Conservation (phyloP, 2,888 invertebrate species). For the Ennomos quercinarius region DNA sequence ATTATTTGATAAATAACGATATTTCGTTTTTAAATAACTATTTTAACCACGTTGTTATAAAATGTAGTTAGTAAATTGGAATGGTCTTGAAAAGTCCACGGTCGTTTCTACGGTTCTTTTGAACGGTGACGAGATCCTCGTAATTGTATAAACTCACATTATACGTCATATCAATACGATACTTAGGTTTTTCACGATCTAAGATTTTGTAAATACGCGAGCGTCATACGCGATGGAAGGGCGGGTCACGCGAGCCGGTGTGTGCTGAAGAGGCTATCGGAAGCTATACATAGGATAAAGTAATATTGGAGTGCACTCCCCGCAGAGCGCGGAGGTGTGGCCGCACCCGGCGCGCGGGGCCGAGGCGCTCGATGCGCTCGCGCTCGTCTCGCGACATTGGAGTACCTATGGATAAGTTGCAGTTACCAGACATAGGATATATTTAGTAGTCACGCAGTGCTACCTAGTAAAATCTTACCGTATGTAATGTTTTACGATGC, state of each 20-base stretch:
- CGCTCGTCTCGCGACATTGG: constrained; percentile 50
- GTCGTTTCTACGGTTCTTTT: constrained; percentile 82
- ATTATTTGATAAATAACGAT: constrained; percentile 79
- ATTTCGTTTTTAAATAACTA: constrained; percentile 81
- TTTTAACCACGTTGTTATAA: constrained; percentile 83
- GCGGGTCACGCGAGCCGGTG: constrained; percentile 12
- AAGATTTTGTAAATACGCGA: constrained; percentile 54
- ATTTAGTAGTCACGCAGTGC: constrained; percentile 70
- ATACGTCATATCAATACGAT: constrained; percentile 76
- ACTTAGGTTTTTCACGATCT: constrained; percentile 57
- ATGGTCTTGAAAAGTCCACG: constrained; percentile 80
- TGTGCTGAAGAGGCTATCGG: constrained; percentile 36
- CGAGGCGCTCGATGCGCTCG: constrained; percentile 7
- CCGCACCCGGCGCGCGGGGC: constrained; percentile 27
- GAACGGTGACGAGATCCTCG: constrained; percentile 72
- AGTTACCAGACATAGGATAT: constrained; percentile 82
- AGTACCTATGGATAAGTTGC: constrained; percentile 75
- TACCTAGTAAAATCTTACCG: constrained; percentile 70
- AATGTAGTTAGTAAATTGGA: constrained; percentile 82
- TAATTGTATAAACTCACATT: constrained; percentile 68
- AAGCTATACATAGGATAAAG: constrained; percentile 35
- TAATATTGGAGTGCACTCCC: constrained; percentile 32
- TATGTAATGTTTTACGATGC: constrained; percentile 73
- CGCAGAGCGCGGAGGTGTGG: constrained; percentile 26
- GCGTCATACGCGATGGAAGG: constrained; percentile 17